Evolutionary conservation across 2,797 vertebrate species (phyloP), one percentile per base, ranked within the genome.

Genomic region (Rousettus madagascariensis): DNA sequence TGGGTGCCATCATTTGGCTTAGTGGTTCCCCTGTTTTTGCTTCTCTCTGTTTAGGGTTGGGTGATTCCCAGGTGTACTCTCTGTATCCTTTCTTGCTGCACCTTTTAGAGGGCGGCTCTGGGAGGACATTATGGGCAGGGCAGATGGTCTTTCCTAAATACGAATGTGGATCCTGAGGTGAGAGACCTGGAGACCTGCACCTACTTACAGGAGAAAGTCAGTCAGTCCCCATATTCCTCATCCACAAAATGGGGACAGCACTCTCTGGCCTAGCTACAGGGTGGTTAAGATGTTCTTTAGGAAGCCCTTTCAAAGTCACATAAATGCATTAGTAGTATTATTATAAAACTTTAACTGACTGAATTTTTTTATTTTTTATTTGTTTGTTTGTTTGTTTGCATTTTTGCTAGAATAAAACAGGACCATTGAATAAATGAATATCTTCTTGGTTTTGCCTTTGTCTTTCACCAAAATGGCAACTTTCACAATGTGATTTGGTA

Each of bases 401-500:
- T 87, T 89, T 66, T 93, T 86, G 55, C 55, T 89, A 26, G 61
- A 93, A 94, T 41, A 26, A 85, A 72, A 19, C 51, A 12, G 49
- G 74, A 38, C 63, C 17, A 22, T 12, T 53, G 8, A 72, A 59
- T 26, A 80, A 43, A 65, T n/a, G 7, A 49, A 6, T 94, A 15
- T 61, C 41, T 94, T 1, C 71, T 84, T 43, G 46, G 61, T 10
- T 55, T 57, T 68, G 26, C 69, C 28, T n/a, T 55, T 68, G 84
- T 75, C 51, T 59, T 75, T 90, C 49, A 51, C 88, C 83, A 82
- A 85, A 86, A 66, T 90, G 87, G 82, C 55, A 36, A 59, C 74
- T 51, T 83, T 51, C 33, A 26, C n/a, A 12, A 3, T 69, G 69
- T 57, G 65, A 53, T 65, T 86, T 51, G 55, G 38, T 43, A 6